Conservation (phyloP, 2,797 vertebrate genomes). For the Hippopotamyrus pictus region DNA sequence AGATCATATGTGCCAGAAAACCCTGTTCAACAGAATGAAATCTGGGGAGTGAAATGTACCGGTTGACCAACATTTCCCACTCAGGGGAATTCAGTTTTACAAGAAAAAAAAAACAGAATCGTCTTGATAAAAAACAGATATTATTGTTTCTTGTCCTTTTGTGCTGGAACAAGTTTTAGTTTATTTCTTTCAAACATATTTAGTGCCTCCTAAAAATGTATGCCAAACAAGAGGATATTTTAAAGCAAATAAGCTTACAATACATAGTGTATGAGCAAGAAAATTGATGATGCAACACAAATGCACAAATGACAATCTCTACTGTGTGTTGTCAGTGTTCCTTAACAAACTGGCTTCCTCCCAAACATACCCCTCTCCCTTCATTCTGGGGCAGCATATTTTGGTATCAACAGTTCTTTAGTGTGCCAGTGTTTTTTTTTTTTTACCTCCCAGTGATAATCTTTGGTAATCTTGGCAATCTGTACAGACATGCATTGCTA, state of each 20-base stretch:
- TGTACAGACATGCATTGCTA: background rate
- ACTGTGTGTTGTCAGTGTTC: background rate
- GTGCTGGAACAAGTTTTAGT: background rate
- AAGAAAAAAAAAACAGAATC: background rate
- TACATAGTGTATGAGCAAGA: too few species aligned
- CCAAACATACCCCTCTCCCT: background rate
- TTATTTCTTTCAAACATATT: background rate
- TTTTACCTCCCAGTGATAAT: background rate
- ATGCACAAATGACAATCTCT: background rate
- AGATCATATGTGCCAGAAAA: background rate
- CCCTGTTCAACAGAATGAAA: background rate
- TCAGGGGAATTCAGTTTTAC: background rate
- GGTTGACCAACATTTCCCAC: background rate
- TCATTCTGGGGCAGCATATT: constrained; percentile 1
- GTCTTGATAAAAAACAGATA: background rate
- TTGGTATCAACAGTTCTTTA: constrained; percentile 13
- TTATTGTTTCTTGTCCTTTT: background rate
- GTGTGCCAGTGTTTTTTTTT: constrained; percentile 5
- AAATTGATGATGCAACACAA: background rate
- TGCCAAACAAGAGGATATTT: background rate
- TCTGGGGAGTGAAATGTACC: background rate
- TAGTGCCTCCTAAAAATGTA: background rate
- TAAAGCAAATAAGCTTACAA: background rate
- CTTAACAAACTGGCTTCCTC: background rate
- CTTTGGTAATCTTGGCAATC: background rate